Percentiles rank a stretch among this genome's conserved stretches.
Conservation (phyloP, 2,797 vertebrate genomes). For the Pipistrellus nathusii region DNA sequence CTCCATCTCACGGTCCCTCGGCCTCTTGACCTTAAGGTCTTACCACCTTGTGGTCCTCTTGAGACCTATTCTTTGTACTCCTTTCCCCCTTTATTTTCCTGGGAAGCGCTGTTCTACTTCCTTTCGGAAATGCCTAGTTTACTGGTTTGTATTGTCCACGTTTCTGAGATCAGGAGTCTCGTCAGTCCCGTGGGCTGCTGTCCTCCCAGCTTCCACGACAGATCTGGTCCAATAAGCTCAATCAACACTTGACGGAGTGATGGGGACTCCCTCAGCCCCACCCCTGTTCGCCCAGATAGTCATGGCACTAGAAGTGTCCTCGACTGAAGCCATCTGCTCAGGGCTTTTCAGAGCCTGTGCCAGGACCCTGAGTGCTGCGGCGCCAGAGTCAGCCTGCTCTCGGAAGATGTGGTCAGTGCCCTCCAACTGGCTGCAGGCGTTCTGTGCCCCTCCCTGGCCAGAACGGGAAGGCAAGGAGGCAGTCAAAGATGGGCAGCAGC, state of each 20-base stretch:
- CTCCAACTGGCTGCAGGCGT: neutral
- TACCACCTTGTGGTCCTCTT: too few species aligned
- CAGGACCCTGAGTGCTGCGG: neutral
- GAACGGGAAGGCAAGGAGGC: neutral
- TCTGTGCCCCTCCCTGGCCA: neutral
- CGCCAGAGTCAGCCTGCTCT: neutral
- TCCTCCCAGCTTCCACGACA: too few species aligned
- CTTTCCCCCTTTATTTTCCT: too few species aligned
- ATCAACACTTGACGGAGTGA: neutral
- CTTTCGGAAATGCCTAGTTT: too few species aligned
- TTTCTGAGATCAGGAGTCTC: too few species aligned
- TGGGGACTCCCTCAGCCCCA: neutral
- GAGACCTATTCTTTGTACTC: too few species aligned
- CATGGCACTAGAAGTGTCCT: neutral
- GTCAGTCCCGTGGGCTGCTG: too few species aligned
- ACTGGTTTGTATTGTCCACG: too few species aligned
- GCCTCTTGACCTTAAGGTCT: too few species aligned
- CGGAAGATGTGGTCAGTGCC: neutral
- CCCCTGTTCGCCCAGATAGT: neutral
- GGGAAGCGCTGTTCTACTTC: too few species aligned
- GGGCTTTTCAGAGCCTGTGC: neutral
- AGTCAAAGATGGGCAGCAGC: accelerated
- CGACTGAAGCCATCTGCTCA: neutral
- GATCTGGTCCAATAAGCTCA: neutral
- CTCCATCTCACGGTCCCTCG: too few species aligned